A percentile compares a stretch with the other conserved stretches of the same genome.
These are phyloP conservation scores for human (Homo sapiens) DNA, from an alignment of 2,113 vertebrate species.

Conservation along the genomic window DNA sequence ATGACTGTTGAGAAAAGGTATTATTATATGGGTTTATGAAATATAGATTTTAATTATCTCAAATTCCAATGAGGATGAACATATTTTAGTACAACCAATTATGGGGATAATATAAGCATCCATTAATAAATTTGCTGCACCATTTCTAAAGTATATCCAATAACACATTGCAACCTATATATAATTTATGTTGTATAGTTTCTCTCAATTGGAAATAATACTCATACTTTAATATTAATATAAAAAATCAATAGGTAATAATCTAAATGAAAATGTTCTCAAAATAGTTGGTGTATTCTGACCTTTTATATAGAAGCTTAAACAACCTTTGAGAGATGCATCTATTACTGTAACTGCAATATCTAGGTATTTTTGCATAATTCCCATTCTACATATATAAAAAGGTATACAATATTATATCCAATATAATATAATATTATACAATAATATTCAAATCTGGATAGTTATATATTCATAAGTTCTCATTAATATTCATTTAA, in stretches of 20 bases:
- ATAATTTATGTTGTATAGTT: not conserved
- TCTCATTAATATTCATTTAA: not conserved
- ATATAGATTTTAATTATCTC: not conserved
- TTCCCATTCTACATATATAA: not conserved
- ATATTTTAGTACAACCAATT: not conserved
- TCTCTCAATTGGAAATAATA: not conserved
- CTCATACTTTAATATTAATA: not conserved
- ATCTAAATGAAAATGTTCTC: not conserved
- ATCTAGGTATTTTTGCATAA: not conserved
- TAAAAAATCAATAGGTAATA: not conserved
- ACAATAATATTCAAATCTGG: not conserved
- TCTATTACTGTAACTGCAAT: not conserved
- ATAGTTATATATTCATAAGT: not conserved
- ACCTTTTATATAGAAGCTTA: not conserved
- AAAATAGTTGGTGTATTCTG: not conserved
- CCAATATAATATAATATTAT: no score
- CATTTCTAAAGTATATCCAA: constrained; percentile 16
- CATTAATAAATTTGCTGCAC: not conserved
- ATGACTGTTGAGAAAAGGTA: not conserved
- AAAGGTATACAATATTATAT: not conserved
- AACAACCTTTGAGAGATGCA: not conserved
- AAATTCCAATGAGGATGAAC: not conserved
- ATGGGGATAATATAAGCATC: not conserved
- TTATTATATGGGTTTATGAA: not conserved
- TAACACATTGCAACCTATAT: not conserved